These are phyloP conservation scores for Pandemis heparana DNA, from an alignment of 2,888 invertebrate genomes.

Conservation along the genomic window DNA sequence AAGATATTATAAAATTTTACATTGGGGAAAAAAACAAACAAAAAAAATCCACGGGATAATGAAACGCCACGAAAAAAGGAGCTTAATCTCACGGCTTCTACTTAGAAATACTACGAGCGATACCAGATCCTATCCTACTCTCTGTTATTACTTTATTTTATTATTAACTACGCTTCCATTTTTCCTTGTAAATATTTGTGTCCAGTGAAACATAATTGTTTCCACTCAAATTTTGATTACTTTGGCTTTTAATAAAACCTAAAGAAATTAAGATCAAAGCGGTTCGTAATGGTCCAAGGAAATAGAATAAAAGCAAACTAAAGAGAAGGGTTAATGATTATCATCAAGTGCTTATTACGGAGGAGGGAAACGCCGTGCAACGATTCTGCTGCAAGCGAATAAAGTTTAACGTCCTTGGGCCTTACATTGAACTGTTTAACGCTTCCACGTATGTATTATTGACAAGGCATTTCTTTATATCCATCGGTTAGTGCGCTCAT, in stretches of 20 bases:
- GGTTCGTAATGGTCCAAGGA: slow-evolving; percentile 11
- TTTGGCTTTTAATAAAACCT: slow-evolving; percentile 4
- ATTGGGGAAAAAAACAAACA: no score
- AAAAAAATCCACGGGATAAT: not conserved
- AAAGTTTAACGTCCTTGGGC: no score
- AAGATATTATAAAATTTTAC: no score
- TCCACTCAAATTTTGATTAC: slow-evolving; percentile 24
- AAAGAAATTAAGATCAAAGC: slow-evolving; percentile 19
- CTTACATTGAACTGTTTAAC: no score
- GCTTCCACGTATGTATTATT: no score
- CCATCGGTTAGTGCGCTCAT: no score
- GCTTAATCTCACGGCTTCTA: not conserved
- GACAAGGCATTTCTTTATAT: no score
- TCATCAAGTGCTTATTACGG: slow-evolving; percentile 26
- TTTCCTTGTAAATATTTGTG: slow-evolving; percentile 17
- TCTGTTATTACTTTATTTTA: not conserved
- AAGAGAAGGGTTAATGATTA: slow-evolving; percentile 35
- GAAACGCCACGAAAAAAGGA: not conserved
- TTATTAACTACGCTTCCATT: slow-evolving; percentile 2
- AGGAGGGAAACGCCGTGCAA: not conserved
- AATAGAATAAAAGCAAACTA: slow-evolving; percentile 33
- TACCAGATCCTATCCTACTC: not conserved
- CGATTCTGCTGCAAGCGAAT: slow-evolving; percentile 7
- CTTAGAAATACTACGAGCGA: not conserved
- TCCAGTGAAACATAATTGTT: slow-evolving; percentile 7